These are phyloP conservation scores for Phasia obesa DNA, from an alignment of 2,888 invertebrate species.

Conservation along the genomic window DNA sequence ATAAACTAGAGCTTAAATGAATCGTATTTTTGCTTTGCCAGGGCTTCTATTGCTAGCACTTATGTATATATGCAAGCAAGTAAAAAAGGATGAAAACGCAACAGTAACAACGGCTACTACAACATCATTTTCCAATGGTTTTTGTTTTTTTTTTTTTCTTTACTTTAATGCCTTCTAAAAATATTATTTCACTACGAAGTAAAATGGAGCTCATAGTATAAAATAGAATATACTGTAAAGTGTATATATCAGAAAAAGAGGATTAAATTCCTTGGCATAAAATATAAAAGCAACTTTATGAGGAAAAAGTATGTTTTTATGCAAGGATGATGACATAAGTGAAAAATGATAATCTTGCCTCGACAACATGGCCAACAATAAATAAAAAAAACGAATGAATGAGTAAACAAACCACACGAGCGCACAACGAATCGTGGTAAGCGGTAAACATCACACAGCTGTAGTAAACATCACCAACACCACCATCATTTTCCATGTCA, in stretches of 20 bases:
- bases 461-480: constrained; percentile 37
- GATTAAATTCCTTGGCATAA: constrained; percentile 69
- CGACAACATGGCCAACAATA: constrained; percentile 66
- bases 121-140: constrained; percentile 7
- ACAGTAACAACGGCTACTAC: not conserved
- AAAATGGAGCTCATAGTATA: not conserved
- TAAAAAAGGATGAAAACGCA: not conserved
- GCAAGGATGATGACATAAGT: constrained; percentile 72
- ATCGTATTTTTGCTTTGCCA: constrained; percentile 2
- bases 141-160: not conserved
- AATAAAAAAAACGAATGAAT: constrained; percentile 28
- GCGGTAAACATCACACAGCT: constrained; percentile 59
- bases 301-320: constrained; percentile 55
- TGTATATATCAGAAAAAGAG: constrained; percentile 38
- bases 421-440: constrained; percentile 51
- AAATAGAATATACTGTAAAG: constrained; percentile 30
- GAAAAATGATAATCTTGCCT: constrained; percentile 73
- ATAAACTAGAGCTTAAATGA: constrained; percentile 67
- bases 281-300: constrained; percentile 26
- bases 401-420: constrained; percentile 53
- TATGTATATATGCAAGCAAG: constrained; percentile 28
- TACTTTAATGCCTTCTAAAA: constrained; percentile 62
- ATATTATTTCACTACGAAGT: constrained; percentile 58
- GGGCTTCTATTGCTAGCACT: not conserved
- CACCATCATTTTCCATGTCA: constrained; percentile 6